Evolutionary conservation across 92 coral and sea anemone species (phyloP).

Genomic region (Phenganax stokvisi): DNA sequence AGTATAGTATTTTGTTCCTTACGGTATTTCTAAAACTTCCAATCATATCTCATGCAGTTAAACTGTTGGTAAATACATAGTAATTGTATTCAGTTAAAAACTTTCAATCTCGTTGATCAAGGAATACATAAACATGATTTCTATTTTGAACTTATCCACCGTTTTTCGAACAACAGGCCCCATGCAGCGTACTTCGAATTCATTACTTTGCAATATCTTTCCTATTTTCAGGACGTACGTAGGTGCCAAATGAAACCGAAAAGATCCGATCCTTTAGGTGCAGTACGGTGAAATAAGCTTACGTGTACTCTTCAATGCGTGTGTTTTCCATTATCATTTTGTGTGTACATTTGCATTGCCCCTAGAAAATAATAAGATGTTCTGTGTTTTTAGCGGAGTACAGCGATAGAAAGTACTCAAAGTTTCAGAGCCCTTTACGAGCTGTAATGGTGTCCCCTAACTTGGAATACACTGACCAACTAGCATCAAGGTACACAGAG

Average conservation of each 20-base stretch:
- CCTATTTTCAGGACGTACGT: not conserved
- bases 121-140: too few species aligned
- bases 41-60: not conserved
- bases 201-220: not conserved
- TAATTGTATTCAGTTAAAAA: too few species aligned
- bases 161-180: not conserved
- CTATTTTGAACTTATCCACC: not conserved
- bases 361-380: not conserved
- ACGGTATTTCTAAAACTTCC: too few species aligned
- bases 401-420: constrained; percentile 53
- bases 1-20: too few species aligned
- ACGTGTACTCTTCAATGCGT: not conserved
- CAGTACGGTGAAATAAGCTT: not conserved
- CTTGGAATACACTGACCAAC: constrained; percentile 19
- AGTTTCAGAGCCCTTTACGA: constrained; percentile 43
- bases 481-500: constrained; percentile 31
- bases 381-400: constrained; percentile 44
- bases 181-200: not conserved
- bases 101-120: too few species aligned
- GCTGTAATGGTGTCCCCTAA: constrained; percentile 31
- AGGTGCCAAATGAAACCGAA: not conserved
- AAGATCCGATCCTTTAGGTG: constrained; percentile 7
- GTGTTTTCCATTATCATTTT: not conserved
- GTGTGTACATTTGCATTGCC: not conserved
- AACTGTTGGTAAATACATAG: not conserved